Percentiles rank a stretch among this genome's conserved stretches.
phyloP scores from a whole-genome alignment of 2,113 vertebrate species.

The Festucalex cinctus region DNA sequence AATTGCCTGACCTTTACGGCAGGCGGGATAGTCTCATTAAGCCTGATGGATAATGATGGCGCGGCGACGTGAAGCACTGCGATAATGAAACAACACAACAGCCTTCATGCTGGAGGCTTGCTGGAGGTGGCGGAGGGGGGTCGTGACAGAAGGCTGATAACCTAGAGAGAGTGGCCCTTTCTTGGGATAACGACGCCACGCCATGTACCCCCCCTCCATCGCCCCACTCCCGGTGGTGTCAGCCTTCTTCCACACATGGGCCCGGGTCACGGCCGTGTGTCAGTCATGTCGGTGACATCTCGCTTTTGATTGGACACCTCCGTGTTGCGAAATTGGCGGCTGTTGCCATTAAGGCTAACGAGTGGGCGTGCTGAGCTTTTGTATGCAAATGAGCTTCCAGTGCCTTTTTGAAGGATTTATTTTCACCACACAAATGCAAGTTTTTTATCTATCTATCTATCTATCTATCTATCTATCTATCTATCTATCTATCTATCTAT shows the following conservation, averaged over 20 bases:
- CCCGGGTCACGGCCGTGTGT: background rate
- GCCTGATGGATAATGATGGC: conserved; percentile 89
- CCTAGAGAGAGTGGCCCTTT: conserved; percentile 58
- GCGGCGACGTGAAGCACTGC: conserved; percentile 91
- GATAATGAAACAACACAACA: conserved; percentile 92
- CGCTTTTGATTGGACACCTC: conserved; percentile 52
- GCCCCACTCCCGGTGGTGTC: conserved; percentile 39
- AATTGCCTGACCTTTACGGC: conserved; percentile 99
- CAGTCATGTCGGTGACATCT: conserved; percentile 28
- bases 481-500: too few species aligned
- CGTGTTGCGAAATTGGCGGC: conserved; percentile 31
- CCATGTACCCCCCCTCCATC: conserved; percentile 56
- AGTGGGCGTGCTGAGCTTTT: conserved; percentile 23
- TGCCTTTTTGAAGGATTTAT: background rate
- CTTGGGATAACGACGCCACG: conserved; percentile 62
- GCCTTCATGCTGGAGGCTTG: conserved; percentile 57
- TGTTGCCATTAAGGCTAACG: conserved; percentile 23
- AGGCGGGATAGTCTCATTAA: conserved; percentile 96
- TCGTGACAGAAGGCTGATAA: conserved; percentile 62
- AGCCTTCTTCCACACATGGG: background rate
- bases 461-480: background rate
- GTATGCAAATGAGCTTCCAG: conserved; percentile 32
- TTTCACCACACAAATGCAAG: background rate
- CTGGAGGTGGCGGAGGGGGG: conserved; percentile 26
- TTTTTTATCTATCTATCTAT: background rate